These are phyloP conservation scores for Polylopha cassiicola DNA, from an alignment of 2,888 invertebrate genomes.

Conservation along the genomic window DNA sequence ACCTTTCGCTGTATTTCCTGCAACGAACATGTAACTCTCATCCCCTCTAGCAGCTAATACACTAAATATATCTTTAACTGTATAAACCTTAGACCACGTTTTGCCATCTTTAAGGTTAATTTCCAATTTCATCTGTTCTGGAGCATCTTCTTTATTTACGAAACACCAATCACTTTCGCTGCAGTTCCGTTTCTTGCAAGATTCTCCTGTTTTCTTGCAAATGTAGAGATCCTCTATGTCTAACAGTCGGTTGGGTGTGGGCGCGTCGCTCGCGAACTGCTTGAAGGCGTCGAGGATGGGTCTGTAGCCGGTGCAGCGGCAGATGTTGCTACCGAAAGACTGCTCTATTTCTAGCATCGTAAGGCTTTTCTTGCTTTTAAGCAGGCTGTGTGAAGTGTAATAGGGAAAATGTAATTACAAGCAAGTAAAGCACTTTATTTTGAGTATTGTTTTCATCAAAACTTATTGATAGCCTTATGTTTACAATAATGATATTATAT, in stretches of 20 bases:
- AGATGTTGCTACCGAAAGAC: slow-evolving; percentile 84
- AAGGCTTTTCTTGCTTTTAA: slow-evolving; percentile 45
- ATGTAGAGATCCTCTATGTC: slow-evolving; percentile 64
- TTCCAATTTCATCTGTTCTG: slow-evolving; percentile 41
- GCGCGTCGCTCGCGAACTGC: slow-evolving; percentile 79
- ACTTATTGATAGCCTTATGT: too few species aligned
- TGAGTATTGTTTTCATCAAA: too few species aligned
- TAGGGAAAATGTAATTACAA: too few species aligned
- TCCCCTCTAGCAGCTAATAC: slow-evolving; percentile 60
- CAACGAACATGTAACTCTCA: slow-evolving; percentile 78
- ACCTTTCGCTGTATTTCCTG: slow-evolving; percentile 86
- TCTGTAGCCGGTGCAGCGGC: slow-evolving; percentile 86
- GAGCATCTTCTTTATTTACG: slow-evolving; percentile 28
- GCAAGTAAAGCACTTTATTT: too few species aligned
- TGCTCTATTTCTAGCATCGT: slow-evolving; percentile 82
- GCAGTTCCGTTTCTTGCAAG: slow-evolving; percentile 24
- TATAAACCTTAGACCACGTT: slow-evolving; percentile 73
- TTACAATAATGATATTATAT: too few species aligned
- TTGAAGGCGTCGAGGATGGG: slow-evolving; percentile 87
- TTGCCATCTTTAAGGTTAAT: slow-evolving; percentile 50
- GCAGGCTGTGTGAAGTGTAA: slow-evolving; percentile 41
- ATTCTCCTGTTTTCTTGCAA: slow-evolving; percentile 31
- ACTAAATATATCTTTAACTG: slow-evolving; percentile 68
- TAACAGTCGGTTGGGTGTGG: slow-evolving; percentile 48
- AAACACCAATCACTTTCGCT: slow-evolving; percentile 41